Percentiles rank a stretch among this genome's conserved stretches.
Evolutionary conservation across 2,797 vertebrate genomes (phyloP).

Genomic region (Sciaenops ocellatus): DNA sequence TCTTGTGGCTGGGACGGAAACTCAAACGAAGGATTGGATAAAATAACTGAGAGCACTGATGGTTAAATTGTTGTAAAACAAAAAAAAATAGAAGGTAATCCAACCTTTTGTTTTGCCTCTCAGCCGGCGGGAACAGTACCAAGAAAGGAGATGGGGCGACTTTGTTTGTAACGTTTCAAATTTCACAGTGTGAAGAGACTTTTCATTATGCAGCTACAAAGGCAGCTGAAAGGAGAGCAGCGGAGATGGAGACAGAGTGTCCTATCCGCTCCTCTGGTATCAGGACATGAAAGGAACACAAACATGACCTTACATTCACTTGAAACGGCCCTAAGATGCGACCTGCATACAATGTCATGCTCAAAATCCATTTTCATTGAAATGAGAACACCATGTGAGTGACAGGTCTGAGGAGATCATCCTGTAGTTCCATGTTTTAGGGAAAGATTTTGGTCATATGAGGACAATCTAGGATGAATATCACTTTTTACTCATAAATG

Average conservation of each 20-base stretch:
- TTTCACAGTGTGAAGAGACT: conserved; percentile 82
- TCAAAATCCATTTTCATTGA: conserved; percentile 47
- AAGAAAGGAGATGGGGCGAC: conserved; percentile 53
- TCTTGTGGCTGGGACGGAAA: conserved; percentile 16
- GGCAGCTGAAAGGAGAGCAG: conserved; percentile 53
- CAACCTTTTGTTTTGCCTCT: conserved; percentile 82
- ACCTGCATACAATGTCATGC: conserved; percentile 42
- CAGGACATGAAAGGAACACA: conserved; percentile 66
- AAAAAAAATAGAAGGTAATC: conserved; percentile 70
- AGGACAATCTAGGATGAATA: conserved; percentile 10
- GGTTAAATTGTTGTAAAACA: conserved; percentile 82
- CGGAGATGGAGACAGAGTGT: conserved; percentile 60
- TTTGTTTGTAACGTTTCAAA: conserved; percentile 80
- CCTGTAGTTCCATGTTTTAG: not conserved
- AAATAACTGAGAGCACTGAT: conserved; percentile 78
- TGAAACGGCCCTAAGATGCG: conserved; percentile 35
- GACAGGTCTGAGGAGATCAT: conserved; percentile 26
- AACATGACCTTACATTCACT: conserved; percentile 49
- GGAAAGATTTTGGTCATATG: not conserved
- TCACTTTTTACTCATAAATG: conserved; percentile 40
- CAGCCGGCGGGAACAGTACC: conserved; percentile 65
- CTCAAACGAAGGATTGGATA: conserved; percentile 43
- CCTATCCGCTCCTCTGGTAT: conserved; percentile 49
- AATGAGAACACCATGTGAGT: conserved; percentile 46
- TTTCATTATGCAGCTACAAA: conserved; percentile 81